Percentiles rank a stretch among this genome's conserved stretches.
phyloP scores from a whole-genome alignment of 2,113 vertebrate species.

The Eleginops maclovinus region DNA sequence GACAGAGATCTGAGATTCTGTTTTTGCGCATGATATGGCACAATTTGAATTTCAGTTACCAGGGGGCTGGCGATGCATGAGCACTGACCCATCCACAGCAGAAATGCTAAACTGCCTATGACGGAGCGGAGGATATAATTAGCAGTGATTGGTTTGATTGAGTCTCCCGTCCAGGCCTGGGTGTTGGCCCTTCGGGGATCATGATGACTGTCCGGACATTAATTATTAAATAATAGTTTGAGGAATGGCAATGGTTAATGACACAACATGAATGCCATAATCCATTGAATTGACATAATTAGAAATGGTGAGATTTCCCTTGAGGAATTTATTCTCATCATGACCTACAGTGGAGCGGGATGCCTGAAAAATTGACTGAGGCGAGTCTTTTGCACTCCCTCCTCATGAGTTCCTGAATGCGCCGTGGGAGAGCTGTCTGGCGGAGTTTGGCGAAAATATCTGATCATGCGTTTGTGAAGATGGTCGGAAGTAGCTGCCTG shows the following conservation, averaged over 20 bases:
- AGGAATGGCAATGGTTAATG: constrained; percentile 65
- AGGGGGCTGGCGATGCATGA: neutral
- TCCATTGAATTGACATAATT: constrained; percentile 73
- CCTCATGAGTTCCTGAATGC: neutral
- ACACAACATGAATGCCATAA: constrained; percentile 69
- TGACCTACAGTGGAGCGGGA: constrained; percentile 52
- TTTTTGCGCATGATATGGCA: constrained; percentile 39
- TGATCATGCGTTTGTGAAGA: constrained; percentile 1
- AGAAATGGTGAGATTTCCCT: constrained; percentile 71
- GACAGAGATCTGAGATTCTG: constrained; percentile 29
- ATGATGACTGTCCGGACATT: constrained; percentile 61
- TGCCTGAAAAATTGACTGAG: constrained; percentile 26
- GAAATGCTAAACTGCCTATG: constrained; percentile 45
- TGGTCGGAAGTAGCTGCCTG: constrained; percentile 8
- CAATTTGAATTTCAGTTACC: constrained; percentile 39
- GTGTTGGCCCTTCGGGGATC: constrained; percentile 66
- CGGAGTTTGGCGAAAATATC: neutral
- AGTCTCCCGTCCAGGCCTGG: constrained; percentile 52
- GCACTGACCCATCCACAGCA: constrained; percentile 58
- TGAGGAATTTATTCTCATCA: constrained; percentile 55
- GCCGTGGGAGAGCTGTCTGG: neutral
- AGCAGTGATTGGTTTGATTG: constrained; percentile 65
- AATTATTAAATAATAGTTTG: constrained; percentile 76
- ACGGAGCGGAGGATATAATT: constrained; percentile 57
- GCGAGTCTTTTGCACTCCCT: constrained; percentile 19